Percentiles rank a stretch among this genome's conserved stretches.
phyloP scores from a whole-genome alignment of 37 sponge, comb jelly and placozoan genomes.

The Spongia lamella region DNA sequence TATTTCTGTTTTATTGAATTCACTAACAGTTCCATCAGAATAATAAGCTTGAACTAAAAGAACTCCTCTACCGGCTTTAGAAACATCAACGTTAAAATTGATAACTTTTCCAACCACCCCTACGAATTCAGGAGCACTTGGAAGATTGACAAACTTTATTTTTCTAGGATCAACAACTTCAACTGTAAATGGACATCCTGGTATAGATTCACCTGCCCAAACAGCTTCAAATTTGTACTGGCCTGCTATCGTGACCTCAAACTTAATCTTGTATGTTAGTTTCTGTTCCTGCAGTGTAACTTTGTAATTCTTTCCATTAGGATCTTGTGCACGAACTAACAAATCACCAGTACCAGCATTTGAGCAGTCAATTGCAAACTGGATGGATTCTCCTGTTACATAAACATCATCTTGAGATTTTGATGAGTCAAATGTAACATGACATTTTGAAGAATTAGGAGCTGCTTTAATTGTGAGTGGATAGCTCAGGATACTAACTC shows the following conservation, averaged over 20 bases:
- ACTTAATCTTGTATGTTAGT: neutral
- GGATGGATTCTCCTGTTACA: neutral
- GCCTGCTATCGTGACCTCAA: conserved; percentile 2
- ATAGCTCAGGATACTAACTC: too few species aligned
- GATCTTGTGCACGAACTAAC: conserved; percentile 8
- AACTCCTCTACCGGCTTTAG: conserved; percentile 36
- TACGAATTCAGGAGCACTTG: neutral
- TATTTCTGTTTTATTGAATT: conserved; percentile 1
- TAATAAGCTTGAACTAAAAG: neutral
- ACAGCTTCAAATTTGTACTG: conserved; percentile 1
- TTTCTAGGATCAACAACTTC: conserved; percentile 20
- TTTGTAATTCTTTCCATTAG: neutral
- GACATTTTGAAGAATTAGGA: conserved; percentile 62
- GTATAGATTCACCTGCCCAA: conserved; percentile 32
- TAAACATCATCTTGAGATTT: conserved; percentile 7
- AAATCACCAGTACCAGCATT: conserved; percentile 31
- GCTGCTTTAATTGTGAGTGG: conserved; percentile 41
- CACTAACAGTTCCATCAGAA: conserved; percentile 34
- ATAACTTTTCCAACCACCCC: conserved; percentile 34
- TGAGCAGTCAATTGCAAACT: conserved; percentile 4
- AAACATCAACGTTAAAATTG: conserved; percentile 19
- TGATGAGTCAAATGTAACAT: conserved; percentile 34
- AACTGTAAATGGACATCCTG: conserved; percentile 9
- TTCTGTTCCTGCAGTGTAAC: conserved; percentile 31
- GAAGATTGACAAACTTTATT: conserved; percentile 3